Percentiles rank a stretch among this genome's conserved stretches.
These are phyloP conservation scores for Cotesia chilonis DNA, from an alignment of 1,140 invertebrate genomes.

Conservation along the genomic window DNA sequence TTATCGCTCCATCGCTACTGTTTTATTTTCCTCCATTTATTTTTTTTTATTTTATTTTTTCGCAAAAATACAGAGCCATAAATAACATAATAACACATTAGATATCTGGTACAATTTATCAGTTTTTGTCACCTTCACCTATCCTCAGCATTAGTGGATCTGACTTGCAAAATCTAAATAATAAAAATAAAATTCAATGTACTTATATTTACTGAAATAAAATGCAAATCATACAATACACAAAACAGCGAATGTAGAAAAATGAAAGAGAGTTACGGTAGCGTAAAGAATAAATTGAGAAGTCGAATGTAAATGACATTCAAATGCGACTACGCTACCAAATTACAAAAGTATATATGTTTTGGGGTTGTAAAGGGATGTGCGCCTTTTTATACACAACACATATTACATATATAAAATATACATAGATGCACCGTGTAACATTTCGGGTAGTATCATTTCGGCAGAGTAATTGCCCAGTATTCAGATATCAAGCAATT, in stretches of 20 bases:
- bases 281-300: constrained; percentile 57
- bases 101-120: constrained; percentile 39
- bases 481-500: constrained; percentile 59
- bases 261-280: constrained; percentile 17
- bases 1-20: neutral
- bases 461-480: constrained; percentile 58
- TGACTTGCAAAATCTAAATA: constrained; percentile 41
- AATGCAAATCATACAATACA: constrained; percentile 56
- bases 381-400: neutral
- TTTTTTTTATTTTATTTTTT: constrained; percentile 26
- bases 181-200: neutral
- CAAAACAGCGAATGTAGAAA: neutral
- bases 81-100: neutral
- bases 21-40: neutral
- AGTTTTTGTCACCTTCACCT: constrained; percentile 24
- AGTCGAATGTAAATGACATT: constrained; percentile 55
- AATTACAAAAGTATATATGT: constrained; percentile 59
- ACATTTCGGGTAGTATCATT: constrained; percentile 39
- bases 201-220: constrained; percentile 45
- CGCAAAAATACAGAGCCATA: constrained; percentile 7
- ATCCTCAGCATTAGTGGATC: constrained; percentile 37
- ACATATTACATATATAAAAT: too few relatives aligned
- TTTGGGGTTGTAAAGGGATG: constrained; percentile 9
- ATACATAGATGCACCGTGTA: constrained; percentile 7
- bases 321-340: constrained; percentile 51